Evolutionary conservation across 2,888 invertebrate genomes (phyloP).

Genomic region (Nemotelus pantherinus): DNA sequence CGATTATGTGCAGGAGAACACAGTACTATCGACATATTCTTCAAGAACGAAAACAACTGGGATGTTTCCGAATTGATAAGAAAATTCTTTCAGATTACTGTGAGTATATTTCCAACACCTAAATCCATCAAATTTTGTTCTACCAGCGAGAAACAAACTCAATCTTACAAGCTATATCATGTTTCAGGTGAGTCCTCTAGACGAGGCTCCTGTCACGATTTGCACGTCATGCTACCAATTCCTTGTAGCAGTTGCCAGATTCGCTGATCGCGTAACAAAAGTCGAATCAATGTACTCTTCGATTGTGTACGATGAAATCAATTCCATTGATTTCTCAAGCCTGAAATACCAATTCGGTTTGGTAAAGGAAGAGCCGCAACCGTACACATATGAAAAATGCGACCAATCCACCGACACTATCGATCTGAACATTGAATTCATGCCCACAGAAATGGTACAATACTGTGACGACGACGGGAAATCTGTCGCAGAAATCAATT

Average conservation of each 20-base stretch:
- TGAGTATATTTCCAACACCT: slow-evolving; percentile 17
- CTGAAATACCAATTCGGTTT: slow-evolving; percentile 47
- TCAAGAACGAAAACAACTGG: slow-evolving; percentile 45
- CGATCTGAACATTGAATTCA: slow-evolving; percentile 43
- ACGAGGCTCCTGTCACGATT: slow-evolving; percentile 44
- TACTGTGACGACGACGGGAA: background rate
- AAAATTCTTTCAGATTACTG: slow-evolving; percentile 46
- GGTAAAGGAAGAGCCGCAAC: slow-evolving; percentile 5
- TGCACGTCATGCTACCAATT: slow-evolving; percentile 47
- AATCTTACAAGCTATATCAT: background rate
- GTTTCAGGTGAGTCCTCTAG: slow-evolving; percentile 47
- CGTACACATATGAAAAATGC: background rate
- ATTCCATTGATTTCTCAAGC: slow-evolving; percentile 27
- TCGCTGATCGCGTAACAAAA: slow-evolving; percentile 45
- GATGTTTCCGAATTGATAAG: slow-evolving; percentile 44
- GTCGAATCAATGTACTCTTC: slow-evolving; percentile 47
- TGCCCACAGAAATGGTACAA: slow-evolving; percentile 11
- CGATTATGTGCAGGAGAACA: slow-evolving; percentile 49
- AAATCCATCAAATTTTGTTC: background rate
- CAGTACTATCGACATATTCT: slow-evolving; percentile 45
- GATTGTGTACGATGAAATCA: slow-evolving; percentile 43
- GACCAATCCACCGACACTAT: slow-evolving; percentile 48
- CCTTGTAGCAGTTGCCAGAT: slow-evolving; percentile 33
- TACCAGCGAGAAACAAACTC: background rate
- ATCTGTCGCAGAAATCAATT: background rate